A percentile compares a stretch with the other conserved stretches of the same genome.
Evolutionary conservation across 1,140 invertebrate genomes (phyloP).

Genomic region (Cydia amplana): DNA sequence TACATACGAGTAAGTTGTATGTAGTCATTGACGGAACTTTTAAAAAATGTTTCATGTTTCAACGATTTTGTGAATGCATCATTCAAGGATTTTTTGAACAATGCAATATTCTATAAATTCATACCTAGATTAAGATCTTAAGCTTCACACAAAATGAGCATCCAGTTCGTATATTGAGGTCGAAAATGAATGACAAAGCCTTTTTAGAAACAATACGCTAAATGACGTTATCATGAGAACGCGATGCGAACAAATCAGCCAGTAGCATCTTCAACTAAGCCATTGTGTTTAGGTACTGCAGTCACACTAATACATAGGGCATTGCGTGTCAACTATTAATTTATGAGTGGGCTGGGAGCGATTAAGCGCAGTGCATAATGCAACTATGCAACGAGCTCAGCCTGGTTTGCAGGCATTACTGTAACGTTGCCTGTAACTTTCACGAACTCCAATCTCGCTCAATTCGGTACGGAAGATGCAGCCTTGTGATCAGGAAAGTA

Average conservation of each 20-base stretch:
- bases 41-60: too few species aligned
- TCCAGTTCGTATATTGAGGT: too few species aligned
- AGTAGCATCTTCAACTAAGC: slow-evolving; percentile 11
- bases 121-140: too few species aligned
- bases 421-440: slow-evolving; percentile 20
- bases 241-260: neutral
- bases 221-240: neutral
- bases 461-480: neutral
- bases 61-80: too few species aligned
- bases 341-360: slow-evolving; percentile 28
- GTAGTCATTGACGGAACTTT: too few species aligned
- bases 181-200: neutral
- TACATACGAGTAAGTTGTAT: too few species aligned
- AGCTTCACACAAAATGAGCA: too few species aligned
- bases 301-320: slow-evolving; percentile 19
- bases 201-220: neutral
- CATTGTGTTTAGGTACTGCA: slow-evolving; percentile 9
- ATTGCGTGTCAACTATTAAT: slow-evolving; percentile 30
- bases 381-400: slow-evolving; percentile 35
- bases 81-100: too few species aligned
- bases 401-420: slow-evolving; percentile 30
- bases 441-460: neutral
- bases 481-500: neutral
- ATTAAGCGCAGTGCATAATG: slow-evolving; percentile 36
- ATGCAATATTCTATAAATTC: too few species aligned